Evolutionary conservation across 37 sponge, comb jelly and placozoan species (phyloP).

Genomic region (Ianthella basta): DNA sequence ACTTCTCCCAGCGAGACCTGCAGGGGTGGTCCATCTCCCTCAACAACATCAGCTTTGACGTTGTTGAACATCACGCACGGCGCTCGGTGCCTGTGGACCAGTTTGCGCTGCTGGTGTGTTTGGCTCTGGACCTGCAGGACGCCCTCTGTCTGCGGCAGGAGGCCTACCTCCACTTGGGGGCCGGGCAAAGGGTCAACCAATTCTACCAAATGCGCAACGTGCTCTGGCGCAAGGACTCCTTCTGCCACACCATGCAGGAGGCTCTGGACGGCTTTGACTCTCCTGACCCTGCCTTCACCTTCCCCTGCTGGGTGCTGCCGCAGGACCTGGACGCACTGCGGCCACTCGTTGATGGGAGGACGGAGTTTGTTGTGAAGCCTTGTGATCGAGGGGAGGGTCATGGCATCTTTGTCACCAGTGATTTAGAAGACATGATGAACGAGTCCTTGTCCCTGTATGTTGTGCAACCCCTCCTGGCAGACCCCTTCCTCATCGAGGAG

Average conservation of each 20-base stretch:
- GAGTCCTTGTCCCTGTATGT: slow-evolving; percentile 50
- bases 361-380: slow-evolving; percentile 79
- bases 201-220: slow-evolving; percentile 70
- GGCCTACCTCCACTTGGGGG: slow-evolving; percentile 35
- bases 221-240: slow-evolving; percentile 87
- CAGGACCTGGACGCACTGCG: slow-evolving; percentile 56
- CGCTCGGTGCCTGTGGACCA: slow-evolving; percentile 16
- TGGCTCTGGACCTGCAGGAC: slow-evolving; percentile 75
- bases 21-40: slow-evolving; percentile 80
- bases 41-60: slow-evolving; percentile 65
- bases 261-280: slow-evolving; percentile 55
- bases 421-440: slow-evolving; percentile 36
- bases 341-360: slow-evolving; percentile 31
- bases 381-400: slow-evolving; percentile 78
- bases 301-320: slow-evolving; percentile 90
- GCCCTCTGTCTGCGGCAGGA: slow-evolving; percentile 57
- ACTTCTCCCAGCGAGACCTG: slow-evolving; percentile 85
- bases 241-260: slow-evolving; percentile 73
- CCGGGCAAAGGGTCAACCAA: slow-evolving; percentile 74
- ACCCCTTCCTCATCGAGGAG: slow-evolving; percentile 70
- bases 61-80: slow-evolving; percentile 52
- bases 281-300: slow-evolving; percentile 57
- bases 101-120: slow-evolving; percentile 77
- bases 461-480: slow-evolving; percentile 72
- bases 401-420: slow-evolving; percentile 78